Evolutionary conservation across 2,797 vertebrate genomes (phyloP), one percentile per base, ranked within the genome.

Genomic region (Cossypha heuglini): DNA sequence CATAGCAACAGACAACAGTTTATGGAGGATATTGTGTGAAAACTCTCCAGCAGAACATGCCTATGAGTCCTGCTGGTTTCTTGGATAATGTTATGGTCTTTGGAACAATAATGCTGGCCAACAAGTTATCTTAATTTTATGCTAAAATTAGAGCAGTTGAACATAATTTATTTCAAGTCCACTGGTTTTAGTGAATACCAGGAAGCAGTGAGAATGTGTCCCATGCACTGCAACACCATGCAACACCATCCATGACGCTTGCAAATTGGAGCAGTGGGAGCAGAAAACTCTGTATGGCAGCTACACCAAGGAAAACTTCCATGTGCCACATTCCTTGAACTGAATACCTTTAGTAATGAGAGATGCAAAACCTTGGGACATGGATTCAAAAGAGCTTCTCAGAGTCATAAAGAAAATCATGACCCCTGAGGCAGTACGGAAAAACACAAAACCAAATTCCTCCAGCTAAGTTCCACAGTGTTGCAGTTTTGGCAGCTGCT

Each of bases 1-100:
- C 88, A 14, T 76, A 92, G 96, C 94, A 96, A 96, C 88, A 45
- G 63, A 54, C 52, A 94, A 79, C 78, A 85, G 94, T 93, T 85
- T 73, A 57, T 35, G n/a, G 72, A 31, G 51, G 64, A 79, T 75
- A 76, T 46, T 93, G 85, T 71, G 76, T 0, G 49, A 94, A 58
- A 49, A 11, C 22, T 79, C 69, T 84, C 55, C 55, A 45, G 24
- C 33, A 77, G 84, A 86, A 58, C 11, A 8, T 9, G 3, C 57
- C 52, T n/a, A 1, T 3, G 66, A 75, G 59, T 43, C 85, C 73
- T 54, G 69, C 67, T 58, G 68, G 21, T 63, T 93, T 90, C 91
- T 73, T 58, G 80, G 80, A 80, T 64, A 69, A 87, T 2, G 14
- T 80, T 66, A 63, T 1, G 0, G 76, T 80, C 73, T 57, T 43